Conservation (phyloP, 2,888 invertebrate genomes). For the Apotomis capreana region DNA sequence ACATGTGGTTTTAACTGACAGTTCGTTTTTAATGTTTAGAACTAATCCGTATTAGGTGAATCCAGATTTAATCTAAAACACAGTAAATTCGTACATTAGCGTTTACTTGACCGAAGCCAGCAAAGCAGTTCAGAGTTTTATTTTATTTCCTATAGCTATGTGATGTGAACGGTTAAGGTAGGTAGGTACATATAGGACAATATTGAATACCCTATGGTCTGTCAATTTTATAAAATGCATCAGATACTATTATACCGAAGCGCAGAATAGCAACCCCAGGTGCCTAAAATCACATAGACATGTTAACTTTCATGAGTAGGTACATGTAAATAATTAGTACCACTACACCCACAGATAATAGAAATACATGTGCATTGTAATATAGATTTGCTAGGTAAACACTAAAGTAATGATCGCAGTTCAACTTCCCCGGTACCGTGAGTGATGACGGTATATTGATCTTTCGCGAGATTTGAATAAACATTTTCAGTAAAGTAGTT, state of each 20-base stretch:
- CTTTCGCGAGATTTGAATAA: slow-evolving; percentile 51
- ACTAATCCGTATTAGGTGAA: neutral
- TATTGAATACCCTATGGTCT: no score
- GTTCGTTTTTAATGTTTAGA: neutral
- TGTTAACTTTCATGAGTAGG: slow-evolving; percentile 1
- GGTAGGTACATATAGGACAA: no score
- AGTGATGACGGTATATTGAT: slow-evolving; percentile 52
- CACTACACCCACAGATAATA: neutral
- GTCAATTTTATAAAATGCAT: no score
- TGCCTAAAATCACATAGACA: slow-evolving; percentile 1
- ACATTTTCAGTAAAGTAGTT: slow-evolving; percentile 42
- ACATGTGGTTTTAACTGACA: slow-evolving; percentile 2
- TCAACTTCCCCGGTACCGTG: slow-evolving; percentile 33
- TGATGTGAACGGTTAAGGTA: no score
- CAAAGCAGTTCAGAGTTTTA: no score
- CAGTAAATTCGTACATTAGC: no score
- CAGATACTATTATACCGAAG: no score
- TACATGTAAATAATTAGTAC: slow-evolving; percentile 13
- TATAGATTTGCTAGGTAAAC: slow-evolving; percentile 42
- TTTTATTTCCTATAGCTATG: no score
- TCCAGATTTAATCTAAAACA: no score
- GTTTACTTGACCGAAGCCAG: no score
- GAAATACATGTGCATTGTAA: slow-evolving; percentile 26
- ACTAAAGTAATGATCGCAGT: slow-evolving; percentile 30
- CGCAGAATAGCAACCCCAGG: no score